Evolutionary conservation across 2,113 vertebrate species (phyloP), one percentile per base, ranked within the genome.

Genomic region (Acinonyx jubatus): DNA sequence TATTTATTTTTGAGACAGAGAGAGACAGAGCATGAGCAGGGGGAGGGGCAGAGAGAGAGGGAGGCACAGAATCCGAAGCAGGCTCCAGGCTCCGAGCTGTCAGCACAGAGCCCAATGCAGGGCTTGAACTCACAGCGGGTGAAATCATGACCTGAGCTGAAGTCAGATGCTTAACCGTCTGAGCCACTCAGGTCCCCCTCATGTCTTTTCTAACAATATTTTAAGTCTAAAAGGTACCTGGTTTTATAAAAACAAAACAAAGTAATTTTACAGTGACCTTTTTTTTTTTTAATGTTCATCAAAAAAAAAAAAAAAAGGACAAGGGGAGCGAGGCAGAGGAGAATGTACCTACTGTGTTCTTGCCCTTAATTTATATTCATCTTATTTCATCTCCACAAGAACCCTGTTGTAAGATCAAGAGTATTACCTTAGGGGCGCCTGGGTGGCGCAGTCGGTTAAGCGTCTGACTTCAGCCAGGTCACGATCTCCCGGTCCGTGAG

Each of bases 101-200:
- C 45, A 45, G 45, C 45, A 45, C 45, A 45, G 45, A 45, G 45
- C 45, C 45, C 8, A 9, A 0, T 1, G 8, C 8, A 1, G 45
- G 45, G 45, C 8, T 45, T 1, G 8, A 45, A 45, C 8, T 45
- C 7, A 45, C 45, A 45, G 45, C 1, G 1, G 0, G 45, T 1
- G 45, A 45, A 8, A 45, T 45, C 45, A 45, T 45, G 45, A 1
- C 45, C 45, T 45, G 45, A 45, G 45, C 45, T 45, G 45, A 45
- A 45, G 45, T 45, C 1, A 0, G 45, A 45, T 1, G 8, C 45
- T 45, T 45, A 45, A 45, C 45, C 45, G 1, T 1, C 45, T 9
- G 45, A 45, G 45, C 8, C 45, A 9, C 45, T 45, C 7, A 45
- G 45, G 45, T 45, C 1, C 45, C 45, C 8, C 7, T 81, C 33